Evolutionary conservation across 2,888 invertebrate genomes (phyloP), one percentile per base, ranked within the genome.

Genomic region (Drosophila greeni): DNA sequence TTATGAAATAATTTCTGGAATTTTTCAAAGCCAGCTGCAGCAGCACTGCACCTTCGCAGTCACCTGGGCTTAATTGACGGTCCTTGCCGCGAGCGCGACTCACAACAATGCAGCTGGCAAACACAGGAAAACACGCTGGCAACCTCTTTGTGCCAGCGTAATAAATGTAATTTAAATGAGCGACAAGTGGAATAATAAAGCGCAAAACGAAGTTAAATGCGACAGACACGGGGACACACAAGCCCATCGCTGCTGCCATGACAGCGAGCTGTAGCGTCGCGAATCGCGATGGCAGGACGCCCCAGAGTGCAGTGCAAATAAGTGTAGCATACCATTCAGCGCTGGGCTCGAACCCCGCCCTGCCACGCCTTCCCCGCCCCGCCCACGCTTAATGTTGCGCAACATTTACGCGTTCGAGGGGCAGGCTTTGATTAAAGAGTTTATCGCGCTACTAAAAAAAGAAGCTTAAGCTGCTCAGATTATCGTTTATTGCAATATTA

Each of bases 81-180:
- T 24, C 66, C 36, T 48, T 53, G 65, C 65, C 53, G 33, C 42
- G n/a, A 14, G 37, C 42, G 56, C 37, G 20, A 31, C 23, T 39
- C 37, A 26, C 16, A n/a, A 59, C 66, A 52, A 45, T 40, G 34
- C 40, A 39, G 59, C 16, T 24, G 47, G 31, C 31, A 42, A 9
- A 43, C 52, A 33, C 42, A 51, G 48, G 39, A 16, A 26, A 23
- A 23, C 43, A 26, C 43, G 16, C 29, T 29, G 42, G 36, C 16
- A 20, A 53, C 40, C 3, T 54, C 45, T 48, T 70, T 58, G 24
- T 37, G 52, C 51, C 56, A 52, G 67, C 54, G 60, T 55, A 62
- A 45, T 53, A 60, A 77, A 77, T 77, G 71, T 57, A 73, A 82
- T 80, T 81, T 66, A 82, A 77, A 72, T 77, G 74, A 72, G 75